Percentiles rank a stretch among this genome's conserved stretches.
phyloP scores from a whole-genome alignment of 2,888 invertebrate species.

The Hipparchia semele region DNA sequence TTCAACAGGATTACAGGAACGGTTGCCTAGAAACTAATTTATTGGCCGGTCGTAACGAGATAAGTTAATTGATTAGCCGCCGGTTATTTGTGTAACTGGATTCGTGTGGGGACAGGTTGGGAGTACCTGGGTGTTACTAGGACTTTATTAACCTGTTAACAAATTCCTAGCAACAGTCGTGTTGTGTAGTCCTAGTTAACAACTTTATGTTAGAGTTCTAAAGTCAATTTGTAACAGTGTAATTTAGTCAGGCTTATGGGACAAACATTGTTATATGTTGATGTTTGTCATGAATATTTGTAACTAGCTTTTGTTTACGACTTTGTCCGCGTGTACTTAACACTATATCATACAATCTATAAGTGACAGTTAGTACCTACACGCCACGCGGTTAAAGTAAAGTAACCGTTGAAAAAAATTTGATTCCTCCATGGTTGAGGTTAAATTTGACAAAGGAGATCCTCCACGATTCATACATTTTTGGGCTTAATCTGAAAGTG shows the following conservation, averaged over 20 bases:
- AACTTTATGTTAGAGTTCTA: background rate
- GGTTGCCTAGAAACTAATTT: slow-evolving; percentile 5
- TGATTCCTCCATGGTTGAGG: too few relatives aligned
- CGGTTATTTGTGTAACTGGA: slow-evolving; percentile 6
- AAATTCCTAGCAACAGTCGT: background rate
- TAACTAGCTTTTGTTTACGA: too few relatives aligned
- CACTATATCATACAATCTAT: too few relatives aligned
- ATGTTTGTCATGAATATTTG: background rate
- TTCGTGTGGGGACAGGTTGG: background rate
- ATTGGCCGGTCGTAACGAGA: slow-evolving; percentile 3
- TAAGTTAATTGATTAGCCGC: slow-evolving; percentile 14
- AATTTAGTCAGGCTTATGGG: background rate
- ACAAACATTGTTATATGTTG: background rate
- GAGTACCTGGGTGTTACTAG: background rate
- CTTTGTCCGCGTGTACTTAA: too few relatives aligned
- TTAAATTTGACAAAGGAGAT: too few relatives aligned
- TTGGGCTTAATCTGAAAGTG: too few relatives aligned
- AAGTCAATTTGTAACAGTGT: background rate
- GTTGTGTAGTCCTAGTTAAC: background rate
- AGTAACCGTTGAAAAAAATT: too few relatives aligned
- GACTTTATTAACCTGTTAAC: background rate
- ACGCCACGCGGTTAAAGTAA: too few relatives aligned
- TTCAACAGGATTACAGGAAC: background rate
- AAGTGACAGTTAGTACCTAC: too few relatives aligned
- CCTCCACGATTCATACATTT: too few relatives aligned